Conservation (phyloP, 2,888 invertebrate genomes). For the Cerceris rybyensis region DNA sequence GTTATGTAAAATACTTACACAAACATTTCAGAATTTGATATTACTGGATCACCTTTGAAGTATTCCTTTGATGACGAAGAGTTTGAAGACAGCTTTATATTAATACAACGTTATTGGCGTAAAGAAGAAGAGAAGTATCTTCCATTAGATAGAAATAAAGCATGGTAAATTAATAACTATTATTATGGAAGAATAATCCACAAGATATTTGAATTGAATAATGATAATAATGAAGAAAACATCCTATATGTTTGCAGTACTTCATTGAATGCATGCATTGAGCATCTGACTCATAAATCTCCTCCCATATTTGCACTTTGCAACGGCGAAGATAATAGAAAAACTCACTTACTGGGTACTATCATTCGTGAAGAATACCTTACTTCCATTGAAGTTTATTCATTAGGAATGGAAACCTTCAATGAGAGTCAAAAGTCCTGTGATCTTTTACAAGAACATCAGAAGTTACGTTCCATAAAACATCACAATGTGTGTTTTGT, state of each 20-base stretch:
- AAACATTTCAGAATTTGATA: slow-evolving; percentile 55
- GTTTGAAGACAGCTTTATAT: slow-evolving; percentile 60
- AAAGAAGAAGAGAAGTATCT: slow-evolving; percentile 66
- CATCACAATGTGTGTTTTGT: slow-evolving; percentile 44
- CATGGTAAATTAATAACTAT: slow-evolving; percentile 54
- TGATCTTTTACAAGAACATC: slow-evolving; percentile 54
- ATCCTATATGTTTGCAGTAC: slow-evolving; percentile 45
- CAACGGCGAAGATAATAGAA: slow-evolving; percentile 59
- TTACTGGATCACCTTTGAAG: slow-evolving; percentile 71
- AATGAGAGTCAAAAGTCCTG: slow-evolving; percentile 22
- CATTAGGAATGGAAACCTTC: slow-evolving; percentile 28
- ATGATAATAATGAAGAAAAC: background rate
- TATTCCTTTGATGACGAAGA: slow-evolving; percentile 65
- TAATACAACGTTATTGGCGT: slow-evolving; percentile 60
- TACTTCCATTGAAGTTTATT: slow-evolving; percentile 58
- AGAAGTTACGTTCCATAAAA: slow-evolving; percentile 26
- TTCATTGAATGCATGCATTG: slow-evolving; percentile 59
- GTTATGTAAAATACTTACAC: background rate
- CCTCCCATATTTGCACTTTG: slow-evolving; percentile 67
- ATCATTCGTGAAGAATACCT: slow-evolving; percentile 54
- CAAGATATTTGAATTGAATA: background rate
- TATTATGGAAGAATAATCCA: background rate
- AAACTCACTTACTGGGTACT: slow-evolving; percentile 60
- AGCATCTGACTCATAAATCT: slow-evolving; percentile 39
- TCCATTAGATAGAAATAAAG: slow-evolving; percentile 61